Conservation (phyloP, 2,113 vertebrate genomes). For the Phylloscopus whistleri region DNA sequence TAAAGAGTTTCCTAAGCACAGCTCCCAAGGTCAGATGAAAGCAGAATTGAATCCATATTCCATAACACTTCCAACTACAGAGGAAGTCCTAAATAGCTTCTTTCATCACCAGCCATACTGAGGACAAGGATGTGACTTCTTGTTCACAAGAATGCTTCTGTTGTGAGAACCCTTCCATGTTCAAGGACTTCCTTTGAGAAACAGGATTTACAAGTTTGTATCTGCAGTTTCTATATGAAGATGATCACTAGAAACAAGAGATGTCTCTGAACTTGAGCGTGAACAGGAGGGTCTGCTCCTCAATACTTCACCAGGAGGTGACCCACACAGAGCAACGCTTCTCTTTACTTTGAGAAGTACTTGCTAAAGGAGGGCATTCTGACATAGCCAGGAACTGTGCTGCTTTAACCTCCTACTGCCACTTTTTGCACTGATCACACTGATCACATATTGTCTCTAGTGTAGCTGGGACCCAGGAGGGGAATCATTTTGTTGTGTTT, state of each 20-base stretch:
- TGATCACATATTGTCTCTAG: not conserved
- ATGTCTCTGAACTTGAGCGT: rapidly evolving
- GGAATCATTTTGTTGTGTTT: not conserved
- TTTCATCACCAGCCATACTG: not conserved
- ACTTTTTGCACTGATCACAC: not conserved
- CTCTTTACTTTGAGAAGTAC: not conserved
- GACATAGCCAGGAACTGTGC: not conserved
- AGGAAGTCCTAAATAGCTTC: conserved; percentile 2
- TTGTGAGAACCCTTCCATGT: not conserved
- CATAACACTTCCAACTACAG: not conserved
- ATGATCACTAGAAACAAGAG: not conserved
- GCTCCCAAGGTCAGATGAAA: not conserved
- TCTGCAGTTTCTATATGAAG: not conserved
- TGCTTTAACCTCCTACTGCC: not conserved
- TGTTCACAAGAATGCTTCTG: not conserved
- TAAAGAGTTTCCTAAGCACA: not conserved
- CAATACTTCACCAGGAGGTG: not conserved
- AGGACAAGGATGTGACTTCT: not conserved
- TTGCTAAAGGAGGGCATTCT: not conserved
- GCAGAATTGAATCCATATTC: not conserved
- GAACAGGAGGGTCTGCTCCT: not conserved
- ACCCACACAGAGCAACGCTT: not conserved
- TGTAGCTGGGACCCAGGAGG: not conserved
- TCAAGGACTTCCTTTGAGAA: not conserved
- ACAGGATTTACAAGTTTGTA: not conserved